Conservation (phyloP, 2,797 vertebrate genomes). For the Urosaurus nigricauda region DNA sequence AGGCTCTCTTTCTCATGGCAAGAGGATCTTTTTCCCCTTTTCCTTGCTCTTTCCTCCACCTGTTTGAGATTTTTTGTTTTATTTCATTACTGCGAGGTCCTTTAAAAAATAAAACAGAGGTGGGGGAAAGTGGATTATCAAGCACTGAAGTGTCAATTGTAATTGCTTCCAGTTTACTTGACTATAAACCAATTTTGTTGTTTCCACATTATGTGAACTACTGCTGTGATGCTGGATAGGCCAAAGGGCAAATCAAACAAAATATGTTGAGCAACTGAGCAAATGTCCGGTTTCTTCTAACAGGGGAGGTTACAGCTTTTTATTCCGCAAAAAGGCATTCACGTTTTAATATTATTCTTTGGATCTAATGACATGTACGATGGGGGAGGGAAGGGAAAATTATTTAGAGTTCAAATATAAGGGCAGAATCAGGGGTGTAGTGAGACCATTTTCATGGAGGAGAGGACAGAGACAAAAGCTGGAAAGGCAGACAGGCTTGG, state of each 20-base stretch:
- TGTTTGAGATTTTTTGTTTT: slow-evolving; percentile 45
- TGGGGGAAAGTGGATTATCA: neutral
- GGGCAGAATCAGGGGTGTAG: too few relatives aligned
- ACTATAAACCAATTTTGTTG: neutral
- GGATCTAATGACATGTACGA: too few relatives aligned
- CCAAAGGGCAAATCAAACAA: neutral
- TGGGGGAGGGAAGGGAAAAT: too few relatives aligned
- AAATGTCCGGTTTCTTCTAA: neutral
- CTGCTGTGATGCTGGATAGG: neutral
- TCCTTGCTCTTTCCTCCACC: slow-evolving; percentile 33
- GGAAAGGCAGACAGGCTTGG: too few relatives aligned
- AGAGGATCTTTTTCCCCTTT: neutral
- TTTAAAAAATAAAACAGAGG: neutral
- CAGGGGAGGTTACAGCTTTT: neutral
- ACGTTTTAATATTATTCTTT: neutral
- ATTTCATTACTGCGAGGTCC: slow-evolving; percentile 11
- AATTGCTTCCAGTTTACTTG: neutral
- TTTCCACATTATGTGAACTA: neutral
- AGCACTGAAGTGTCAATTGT: slow-evolving; percentile 16
- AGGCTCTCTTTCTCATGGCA: slow-evolving; percentile 54
- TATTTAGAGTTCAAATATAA: too few relatives aligned
- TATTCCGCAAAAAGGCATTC: fast-evolving
- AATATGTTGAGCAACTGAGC: neutral
- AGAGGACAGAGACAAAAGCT: too few relatives aligned
- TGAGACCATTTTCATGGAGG: too few relatives aligned